A percentile compares a stretch with the other conserved stretches of the same genome.
Evolutionary conservation across 92 coral and sea anemone genomes (phyloP).

Genomic region (Desmophyllum pertusum): DNA sequence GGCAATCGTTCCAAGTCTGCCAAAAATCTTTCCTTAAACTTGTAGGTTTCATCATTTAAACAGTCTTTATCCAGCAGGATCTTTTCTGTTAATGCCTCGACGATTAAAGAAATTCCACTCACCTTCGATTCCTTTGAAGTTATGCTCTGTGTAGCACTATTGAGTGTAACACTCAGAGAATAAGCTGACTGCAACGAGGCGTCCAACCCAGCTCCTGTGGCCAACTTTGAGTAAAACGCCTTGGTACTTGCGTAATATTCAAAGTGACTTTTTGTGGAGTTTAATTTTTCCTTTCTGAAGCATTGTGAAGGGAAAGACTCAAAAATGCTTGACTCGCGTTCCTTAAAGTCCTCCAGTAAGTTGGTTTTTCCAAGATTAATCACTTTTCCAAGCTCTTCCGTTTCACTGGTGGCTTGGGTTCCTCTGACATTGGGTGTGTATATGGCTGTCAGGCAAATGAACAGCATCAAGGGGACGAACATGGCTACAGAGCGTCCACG

Average conservation of each 20-base stretch:
- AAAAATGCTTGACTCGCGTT: too few species aligned
- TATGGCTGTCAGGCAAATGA: background rate
- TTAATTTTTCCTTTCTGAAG: background rate
- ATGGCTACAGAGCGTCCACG: too few species aligned
- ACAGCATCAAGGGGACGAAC: background rate
- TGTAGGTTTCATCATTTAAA: background rate
- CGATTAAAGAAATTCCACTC: conserved; percentile 7
- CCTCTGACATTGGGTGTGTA: too few species aligned
- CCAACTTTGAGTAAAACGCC: conserved; percentile 21
- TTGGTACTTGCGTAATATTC: conserved; percentile 16
- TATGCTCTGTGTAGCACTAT: conserved; percentile 2
- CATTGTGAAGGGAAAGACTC: too few species aligned
- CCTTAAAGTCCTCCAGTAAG: too few species aligned
- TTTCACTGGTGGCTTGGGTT: too few species aligned
- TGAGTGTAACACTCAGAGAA: conserved; percentile 22
- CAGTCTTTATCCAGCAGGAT: conserved; percentile 23
- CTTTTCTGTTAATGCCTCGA: background rate
- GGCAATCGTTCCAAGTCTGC: conserved; percentile 3
- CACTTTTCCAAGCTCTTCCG: too few species aligned
- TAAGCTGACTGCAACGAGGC: background rate
- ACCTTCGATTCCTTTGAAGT: background rate
- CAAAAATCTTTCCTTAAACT: background rate
- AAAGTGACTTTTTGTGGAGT: background rate
- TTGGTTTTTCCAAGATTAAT: too few species aligned
- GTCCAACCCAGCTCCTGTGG: conserved; percentile 24